A percentile compares a stretch with the other conserved stretches of the same genome.
Evolutionary conservation across 2,888 invertebrate genomes (phyloP).

Genomic region (Archaeoteleia sp.): DNA sequence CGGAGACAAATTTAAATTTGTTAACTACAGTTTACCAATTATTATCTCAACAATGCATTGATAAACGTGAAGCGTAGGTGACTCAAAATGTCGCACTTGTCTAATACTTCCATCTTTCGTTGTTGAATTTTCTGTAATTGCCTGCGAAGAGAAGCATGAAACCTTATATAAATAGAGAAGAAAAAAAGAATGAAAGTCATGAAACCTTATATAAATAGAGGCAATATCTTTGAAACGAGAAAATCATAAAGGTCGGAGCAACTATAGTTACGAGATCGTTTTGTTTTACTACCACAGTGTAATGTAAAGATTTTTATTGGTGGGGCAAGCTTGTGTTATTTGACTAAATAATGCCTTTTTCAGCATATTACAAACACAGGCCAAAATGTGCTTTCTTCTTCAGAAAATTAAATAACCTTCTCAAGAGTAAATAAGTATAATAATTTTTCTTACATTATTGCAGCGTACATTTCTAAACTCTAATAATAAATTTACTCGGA

Average conservation of each 20-base stretch:
- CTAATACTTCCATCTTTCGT: background rate
- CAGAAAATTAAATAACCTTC: no score
- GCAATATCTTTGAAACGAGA: slow-evolving; percentile 21
- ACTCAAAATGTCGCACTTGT: background rate
- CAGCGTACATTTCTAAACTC: no score
- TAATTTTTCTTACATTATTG: no score
- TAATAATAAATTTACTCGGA: no score
- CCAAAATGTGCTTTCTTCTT: slow-evolving; percentile 26
- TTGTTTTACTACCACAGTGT: slow-evolving; percentile 24
- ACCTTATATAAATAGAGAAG: slow-evolving; percentile 19
- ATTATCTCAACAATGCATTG: no score
- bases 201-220: slow-evolving; percentile 19
- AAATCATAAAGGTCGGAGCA: slow-evolving; percentile 26
- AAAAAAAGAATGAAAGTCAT: slow-evolving; percentile 17
- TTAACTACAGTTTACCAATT: no score
- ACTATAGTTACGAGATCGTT: slow-evolving; percentile 30
- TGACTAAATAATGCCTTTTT: slow-evolving; percentile 31
- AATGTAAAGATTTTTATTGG: slow-evolving; percentile 31
- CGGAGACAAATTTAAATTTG: no score
- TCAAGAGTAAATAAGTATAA: no score
- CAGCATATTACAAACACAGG: slow-evolving; percentile 10
- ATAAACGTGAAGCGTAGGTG: no score
- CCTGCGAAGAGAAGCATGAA: slow-evolving; percentile 12
- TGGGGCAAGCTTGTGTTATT: slow-evolving; percentile 13
- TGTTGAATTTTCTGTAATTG: slow-evolving; percentile 11